Evolutionary conservation across 2,888 invertebrate species (phyloP).

Genomic region (Enchytraeus crypticus): DNA sequence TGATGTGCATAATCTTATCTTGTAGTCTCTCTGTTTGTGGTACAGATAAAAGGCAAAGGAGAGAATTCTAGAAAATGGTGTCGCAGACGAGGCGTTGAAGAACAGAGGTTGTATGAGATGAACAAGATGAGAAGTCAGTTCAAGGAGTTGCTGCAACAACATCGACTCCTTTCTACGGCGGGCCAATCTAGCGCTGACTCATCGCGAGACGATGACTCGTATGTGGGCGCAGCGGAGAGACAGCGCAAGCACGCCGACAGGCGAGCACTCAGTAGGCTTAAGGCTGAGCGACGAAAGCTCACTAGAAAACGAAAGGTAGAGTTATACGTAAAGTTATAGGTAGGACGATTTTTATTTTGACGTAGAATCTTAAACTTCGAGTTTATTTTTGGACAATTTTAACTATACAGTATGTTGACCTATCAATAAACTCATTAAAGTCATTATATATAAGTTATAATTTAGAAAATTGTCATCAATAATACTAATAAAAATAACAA

Average conservation of each 20-base stretch:
- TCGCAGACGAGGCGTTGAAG: constrained; percentile 78
- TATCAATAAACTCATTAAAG: too few relatives aligned
- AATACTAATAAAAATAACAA: too few relatives aligned
- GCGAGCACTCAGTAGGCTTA: constrained; percentile 72
- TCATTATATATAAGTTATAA: too few relatives aligned
- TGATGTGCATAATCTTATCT: too few relatives aligned
- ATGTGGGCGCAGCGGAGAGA: constrained; percentile 55
- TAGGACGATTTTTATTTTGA: too few relatives aligned
- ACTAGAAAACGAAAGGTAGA: constrained; percentile 58
- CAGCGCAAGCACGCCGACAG: constrained; percentile 78
- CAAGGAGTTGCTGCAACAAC: constrained; percentile 63
- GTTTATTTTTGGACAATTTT: too few relatives aligned
- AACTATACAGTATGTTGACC: too few relatives aligned
- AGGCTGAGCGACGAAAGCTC: constrained; percentile 61
- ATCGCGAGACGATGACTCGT: constrained; percentile 25
- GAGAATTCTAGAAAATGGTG: constrained; percentile 67
- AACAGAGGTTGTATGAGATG: constrained; percentile 92
- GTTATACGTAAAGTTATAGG: too few relatives aligned
- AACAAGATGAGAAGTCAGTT: constrained; percentile 85
- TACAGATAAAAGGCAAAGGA: constrained; percentile 46
- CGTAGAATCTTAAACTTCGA: too few relatives aligned
- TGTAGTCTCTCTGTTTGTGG: too few relatives aligned
- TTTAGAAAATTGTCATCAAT: too few relatives aligned
- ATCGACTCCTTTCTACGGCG: constrained; percentile 37
- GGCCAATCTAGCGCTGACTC: constrained; percentile 7